Evolutionary conservation across 2,113 vertebrate genomes (phyloP), one percentile per base, ranked within the genome.

Genomic region (Setophaga petechia): DNA sequence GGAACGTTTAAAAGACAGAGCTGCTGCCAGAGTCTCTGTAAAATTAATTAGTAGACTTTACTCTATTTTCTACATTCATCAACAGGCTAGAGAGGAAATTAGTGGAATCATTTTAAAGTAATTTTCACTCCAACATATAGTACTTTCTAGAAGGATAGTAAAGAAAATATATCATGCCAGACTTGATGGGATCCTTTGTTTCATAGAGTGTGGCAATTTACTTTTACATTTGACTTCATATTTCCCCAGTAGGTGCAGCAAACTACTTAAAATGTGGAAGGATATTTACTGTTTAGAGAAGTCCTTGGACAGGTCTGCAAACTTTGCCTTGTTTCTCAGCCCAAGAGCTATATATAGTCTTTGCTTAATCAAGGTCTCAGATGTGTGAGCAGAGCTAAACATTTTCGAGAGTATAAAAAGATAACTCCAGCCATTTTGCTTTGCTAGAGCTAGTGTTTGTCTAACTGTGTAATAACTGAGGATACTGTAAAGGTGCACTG

Each of bases 241-340:
- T 78, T 92, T 95, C 74, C 69, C 44, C 72, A 63, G n/a, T 33
- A 7, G 5, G 12, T 6, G 9, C 66, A 68, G 43, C 2, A 13
- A 87, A 91, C 12, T 43, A 21, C 43, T 39, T 21, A 25, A 81
- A 65, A 23, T 33, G 10, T 61, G 41, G 62, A 75, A 71, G 31
- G 28, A 43, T 76, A 85, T 89, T 82, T 93, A 69, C 49, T 69
- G 25, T 49, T 93, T 68, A 78, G 74, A 76, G 62, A 86, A 85
- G 81, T 73, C 81, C 81, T 84, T 87, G 91, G 89, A 82, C 66
- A 82, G 37, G 61, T 95, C 87, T 69, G 62, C 49, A 93, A 94
- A 87, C 78, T 79, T 85, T 20, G 58, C 12, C 69, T 68, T 94
- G 74, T 82, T 86, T 89, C 58, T 87, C n/a, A 82, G 63, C 28